phyloP scores from a whole-genome alignment of 64 coral and sea anemone genomes.

The Montipora sp. region DNA sequence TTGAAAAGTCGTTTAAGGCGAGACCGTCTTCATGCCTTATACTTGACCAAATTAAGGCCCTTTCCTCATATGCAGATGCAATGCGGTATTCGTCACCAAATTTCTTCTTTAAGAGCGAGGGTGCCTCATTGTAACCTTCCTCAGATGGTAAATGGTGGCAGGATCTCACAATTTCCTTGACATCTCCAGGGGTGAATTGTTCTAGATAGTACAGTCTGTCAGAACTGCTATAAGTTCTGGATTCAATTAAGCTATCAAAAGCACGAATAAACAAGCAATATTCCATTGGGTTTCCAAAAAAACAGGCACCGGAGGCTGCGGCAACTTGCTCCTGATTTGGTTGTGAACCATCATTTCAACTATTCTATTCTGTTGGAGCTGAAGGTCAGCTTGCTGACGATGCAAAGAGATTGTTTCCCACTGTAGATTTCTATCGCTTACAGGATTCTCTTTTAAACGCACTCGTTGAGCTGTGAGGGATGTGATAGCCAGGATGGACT shows the following conservation, averaged over 20 bases:
- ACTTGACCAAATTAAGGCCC: no score
- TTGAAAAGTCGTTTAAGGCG: no score
- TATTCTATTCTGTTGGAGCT: neutral
- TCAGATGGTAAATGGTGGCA: neutral
- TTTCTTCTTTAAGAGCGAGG: no score
- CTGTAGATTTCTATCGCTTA: neutral
- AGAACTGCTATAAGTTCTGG: neutral
- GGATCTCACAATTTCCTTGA: constrained; percentile 46
- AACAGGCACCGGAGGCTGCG: neutral
- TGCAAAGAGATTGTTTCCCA: neutral
- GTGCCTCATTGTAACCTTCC: neutral
- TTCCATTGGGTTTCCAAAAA: neutral
- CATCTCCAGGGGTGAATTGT: constrained; percentile 44
- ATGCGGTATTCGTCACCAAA: no score
- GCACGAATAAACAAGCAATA: constrained; percentile 19
- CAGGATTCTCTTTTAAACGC: neutral
- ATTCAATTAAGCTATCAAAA: constrained; percentile 56
- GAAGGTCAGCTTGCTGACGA: neutral
- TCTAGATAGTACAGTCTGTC: constrained; percentile 53
- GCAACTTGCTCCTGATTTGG: neutral
- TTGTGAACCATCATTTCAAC: neutral
- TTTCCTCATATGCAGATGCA: no score
- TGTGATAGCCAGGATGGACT: no score
- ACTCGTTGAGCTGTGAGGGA: neutral
- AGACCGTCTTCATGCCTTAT: no score